These are phyloP conservation scores for Hapalemur alaotrensis DNA, from an alignment of 2,797 vertebrate species.

Conservation along the genomic window DNA sequence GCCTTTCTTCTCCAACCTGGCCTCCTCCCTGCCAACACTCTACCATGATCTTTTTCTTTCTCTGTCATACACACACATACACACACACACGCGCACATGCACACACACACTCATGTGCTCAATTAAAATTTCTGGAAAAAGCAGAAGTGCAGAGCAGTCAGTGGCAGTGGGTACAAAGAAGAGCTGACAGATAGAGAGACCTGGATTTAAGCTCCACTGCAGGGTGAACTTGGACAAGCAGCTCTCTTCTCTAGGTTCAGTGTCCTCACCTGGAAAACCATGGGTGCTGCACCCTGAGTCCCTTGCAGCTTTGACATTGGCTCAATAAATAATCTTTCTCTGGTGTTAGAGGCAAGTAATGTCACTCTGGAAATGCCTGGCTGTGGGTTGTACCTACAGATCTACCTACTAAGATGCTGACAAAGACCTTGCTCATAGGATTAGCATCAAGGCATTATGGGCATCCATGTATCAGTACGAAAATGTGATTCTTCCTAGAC, in stretches of 20 bases:
- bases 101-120: neutral
- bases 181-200: neutral
- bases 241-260: neutral
- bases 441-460: neutral
- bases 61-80: neutral
- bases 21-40: neutral
- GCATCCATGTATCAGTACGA: neutral
- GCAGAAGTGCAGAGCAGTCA: neutral
- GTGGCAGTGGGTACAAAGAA: neutral
- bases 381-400: conserved; percentile 33
- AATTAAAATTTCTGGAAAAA: conserved; percentile 40
- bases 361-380: conserved; percentile 59
- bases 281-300: neutral
- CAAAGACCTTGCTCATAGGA: neutral
- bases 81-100: too few species aligned
- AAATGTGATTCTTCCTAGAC: neutral
- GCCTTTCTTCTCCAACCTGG: neutral
- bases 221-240: neutral
- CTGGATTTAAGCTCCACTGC: neutral
- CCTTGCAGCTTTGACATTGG: neutral
- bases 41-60: neutral
- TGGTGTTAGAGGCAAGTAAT: conserved; percentile 37
- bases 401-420: neutral
- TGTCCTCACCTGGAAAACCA: neutral
- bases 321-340: conserved; percentile 38